Base-by-base conservation (phyloP, 2,797 vertebrate species). In the Anableps anableps region DNA sequence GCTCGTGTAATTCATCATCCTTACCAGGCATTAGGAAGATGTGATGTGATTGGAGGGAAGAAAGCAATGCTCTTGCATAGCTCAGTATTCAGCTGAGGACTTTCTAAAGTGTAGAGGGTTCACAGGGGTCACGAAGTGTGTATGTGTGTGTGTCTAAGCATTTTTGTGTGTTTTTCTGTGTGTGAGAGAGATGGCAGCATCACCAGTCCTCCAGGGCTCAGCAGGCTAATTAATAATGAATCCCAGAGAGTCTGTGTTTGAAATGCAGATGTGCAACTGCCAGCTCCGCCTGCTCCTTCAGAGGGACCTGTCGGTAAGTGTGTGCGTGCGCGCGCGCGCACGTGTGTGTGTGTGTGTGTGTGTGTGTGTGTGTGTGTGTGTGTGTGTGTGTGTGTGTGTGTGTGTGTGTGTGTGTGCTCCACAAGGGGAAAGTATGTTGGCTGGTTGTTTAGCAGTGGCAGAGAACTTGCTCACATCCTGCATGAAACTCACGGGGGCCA, bases 201-300 rank as follows among this genome's bases (percentile, higher is more conserved):
- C 95, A 95, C 94, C 95, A 97, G 97, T 97, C 96, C 97, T 98
- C 97, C 94, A 96, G 97, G 97, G 97, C 97, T 97, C 97, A 97
- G 97, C 96, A 96, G 97, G 97, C 97, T 98, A 98, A 98, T 99
- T 98, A 98, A 98, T 98, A 98, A 98, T 98, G 97, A 98, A 99
- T 99, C 96, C 97, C 97, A 98, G 97, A 97, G 96, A 96, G 96
- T 95, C 92, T 95, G 96, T 96, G 97, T 99, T 99, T 99, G 98
- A 98, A 98, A 98, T 99, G 97, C 97, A 98, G 98, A 99, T 98
- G 97, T 97, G 97, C 97, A 96, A 97, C 97, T 97, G 97, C 96
- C 96, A 95, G 95, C 97, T 96, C 96, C 95, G 97, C 96, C 96
- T 95, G 95, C 93, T 95, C 96, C 96, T 97, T 97, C 97, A 97